phyloP scores from a whole-genome alignment of 2,888 invertebrate genomes.

The Lobophora halterata region DNA sequence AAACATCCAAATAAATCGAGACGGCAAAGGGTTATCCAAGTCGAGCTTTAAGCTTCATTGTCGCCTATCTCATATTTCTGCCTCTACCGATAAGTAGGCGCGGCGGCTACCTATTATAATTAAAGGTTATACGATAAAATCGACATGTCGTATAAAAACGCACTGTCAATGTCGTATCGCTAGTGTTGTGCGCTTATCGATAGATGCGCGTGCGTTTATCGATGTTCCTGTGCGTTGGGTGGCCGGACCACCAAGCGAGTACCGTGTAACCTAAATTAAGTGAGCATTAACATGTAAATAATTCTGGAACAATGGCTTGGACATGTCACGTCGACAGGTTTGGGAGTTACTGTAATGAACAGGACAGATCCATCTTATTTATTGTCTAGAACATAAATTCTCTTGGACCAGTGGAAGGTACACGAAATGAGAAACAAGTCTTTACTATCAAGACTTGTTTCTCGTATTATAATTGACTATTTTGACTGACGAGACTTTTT shows the following conservation, averaged over 20 bases:
- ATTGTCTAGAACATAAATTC: background rate
- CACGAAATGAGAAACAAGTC: too few species aligned
- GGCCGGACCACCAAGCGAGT: conserved; percentile 64
- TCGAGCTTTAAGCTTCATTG: conserved; percentile 52
- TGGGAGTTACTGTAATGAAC: conserved; percentile 7
- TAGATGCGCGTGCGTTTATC: conserved; percentile 37
- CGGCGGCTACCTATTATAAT: conserved; percentile 60
- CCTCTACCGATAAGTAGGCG: conserved; percentile 49
- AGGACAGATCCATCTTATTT: conserved; percentile 12
- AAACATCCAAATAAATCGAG: conserved; percentile 49
- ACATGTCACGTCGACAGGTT: conserved; percentile 36
- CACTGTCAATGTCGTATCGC: conserved; percentile 36
- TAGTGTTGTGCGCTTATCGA: conserved; percentile 59
- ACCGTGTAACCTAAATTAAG: conserved; percentile 53
- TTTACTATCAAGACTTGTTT: too few species aligned
- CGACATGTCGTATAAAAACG: conserved; percentile 45
- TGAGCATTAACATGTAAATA: conserved; percentile 54
- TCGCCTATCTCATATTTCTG: conserved; percentile 53
- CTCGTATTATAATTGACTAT: too few species aligned
- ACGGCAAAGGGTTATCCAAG: conserved; percentile 46
- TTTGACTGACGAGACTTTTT: too few species aligned
- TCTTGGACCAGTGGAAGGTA: too few species aligned
- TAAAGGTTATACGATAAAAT: conserved; percentile 59
- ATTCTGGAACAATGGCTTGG: conserved; percentile 46
- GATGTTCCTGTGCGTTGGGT: conserved; percentile 24